Evolutionary conservation across 2,113 vertebrate species (phyloP), one percentile per base, ranked within the genome.

Genomic region (Paracanthobrama guichenoti): DNA sequence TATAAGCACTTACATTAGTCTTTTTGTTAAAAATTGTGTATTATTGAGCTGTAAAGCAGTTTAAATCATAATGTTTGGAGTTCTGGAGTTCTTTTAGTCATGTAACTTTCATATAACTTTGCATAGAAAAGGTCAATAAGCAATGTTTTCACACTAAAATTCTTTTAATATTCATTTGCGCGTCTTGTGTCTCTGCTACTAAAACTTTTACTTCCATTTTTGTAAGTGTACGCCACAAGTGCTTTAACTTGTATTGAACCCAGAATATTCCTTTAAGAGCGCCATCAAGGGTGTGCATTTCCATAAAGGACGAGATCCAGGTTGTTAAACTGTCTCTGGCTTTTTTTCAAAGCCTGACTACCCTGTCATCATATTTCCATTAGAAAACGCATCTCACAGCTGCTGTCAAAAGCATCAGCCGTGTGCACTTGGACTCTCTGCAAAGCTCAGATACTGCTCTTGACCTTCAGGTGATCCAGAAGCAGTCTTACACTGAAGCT

Each of bases 401-500:
- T 77, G 74, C 22, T 73, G 73, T 87, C 73, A 69, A 66, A 39
- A 5, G 57, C 55, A 75, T 53, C 44, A 67, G 78, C 18, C 28
- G 2, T 20, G 28, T 31, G 9, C 35, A 53, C 62, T 69, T 44
- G 35, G 10, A 13, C 73, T 78, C 60, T 82, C n/a, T 57, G 88
- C 82, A 71, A 64, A 79, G 53, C 83, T 86, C 57, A 35, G 31
- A 87, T 84, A 35, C 87, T 26, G 5, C 42, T 60, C 85, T 88
- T 91, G 92, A 93, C 92, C 90, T 92, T 91, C 89, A 90, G 84
- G 88, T 44, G 77, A 50, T 88, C 73, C 50, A 84, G 86, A 85
- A 77, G 84, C 83, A 88, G 83, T 73, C 4, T 6, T 66, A 31
- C 26, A 10, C 46, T 0, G 24, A 67, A 82, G 80, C 28, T 64